phyloP scores from a whole-genome alignment of 2,888 invertebrate species.

The Timema cristinae region DNA sequence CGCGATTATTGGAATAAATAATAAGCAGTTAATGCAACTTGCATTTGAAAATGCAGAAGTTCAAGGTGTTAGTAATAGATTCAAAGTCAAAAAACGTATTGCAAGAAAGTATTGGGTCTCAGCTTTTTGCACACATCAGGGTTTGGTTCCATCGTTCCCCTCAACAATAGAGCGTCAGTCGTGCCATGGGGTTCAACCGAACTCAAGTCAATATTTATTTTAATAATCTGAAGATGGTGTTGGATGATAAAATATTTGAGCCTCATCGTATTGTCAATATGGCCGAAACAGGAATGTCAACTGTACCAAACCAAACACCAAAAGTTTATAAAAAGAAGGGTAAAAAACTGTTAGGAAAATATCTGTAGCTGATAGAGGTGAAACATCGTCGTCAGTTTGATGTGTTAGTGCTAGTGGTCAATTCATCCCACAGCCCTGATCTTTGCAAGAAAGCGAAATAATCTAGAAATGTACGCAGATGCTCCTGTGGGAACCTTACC shows the following conservation, averaged over 20 bases:
- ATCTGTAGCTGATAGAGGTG: slow-evolving; percentile 33
- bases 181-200: slow-evolving; percentile 40
- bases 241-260: slow-evolving; percentile 32
- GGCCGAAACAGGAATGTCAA: slow-evolving; percentile 35
- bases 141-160: slow-evolving; percentile 36
- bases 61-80: slow-evolving; percentile 35
- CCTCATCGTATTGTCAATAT: slow-evolving; percentile 34
- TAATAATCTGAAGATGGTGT: too few species aligned
- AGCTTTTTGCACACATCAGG: slow-evolving; percentile 37
- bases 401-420: slow-evolving; percentile 28
- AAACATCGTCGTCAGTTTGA: slow-evolving; percentile 34
- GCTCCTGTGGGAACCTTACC: slow-evolving; percentile 27
- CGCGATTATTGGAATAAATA: too few species aligned
- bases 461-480: slow-evolving; percentile 26
- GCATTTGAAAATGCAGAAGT: slow-evolving; percentile 35
- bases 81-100: slow-evolving; percentile 35
- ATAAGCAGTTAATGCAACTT: slow-evolving; percentile 34
- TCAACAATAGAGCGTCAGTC: slow-evolving; percentile 37
- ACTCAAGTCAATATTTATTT: too few species aligned
- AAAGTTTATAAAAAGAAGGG: slow-evolving; percentile 35
- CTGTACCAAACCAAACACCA: slow-evolving; percentile 36
- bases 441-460: too few species aligned
- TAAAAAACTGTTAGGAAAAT: slow-evolving; percentile 36
- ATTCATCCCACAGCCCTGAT: slow-evolving; percentile 29
- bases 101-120: slow-evolving; percentile 39